Base-by-base conservation (phyloP, 2,888 invertebrate genomes). In the Hesperia comma region DNA sequence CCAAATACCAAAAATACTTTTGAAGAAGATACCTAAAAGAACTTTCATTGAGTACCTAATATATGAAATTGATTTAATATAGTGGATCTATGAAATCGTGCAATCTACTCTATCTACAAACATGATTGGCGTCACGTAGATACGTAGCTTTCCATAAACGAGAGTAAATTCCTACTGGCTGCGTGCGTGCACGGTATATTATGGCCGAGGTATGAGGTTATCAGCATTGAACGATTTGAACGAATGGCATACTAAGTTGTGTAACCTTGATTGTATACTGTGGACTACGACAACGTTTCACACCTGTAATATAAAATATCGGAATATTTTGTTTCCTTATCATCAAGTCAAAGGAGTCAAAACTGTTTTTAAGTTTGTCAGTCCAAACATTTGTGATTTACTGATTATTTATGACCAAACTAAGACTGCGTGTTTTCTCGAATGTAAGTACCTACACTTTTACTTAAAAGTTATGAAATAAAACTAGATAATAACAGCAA, bases 171-270 rank as follows among this genome's bases (percentile, higher is more conserved):
- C 26, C 14, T 17, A 17, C n/a, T 49, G 33, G 8, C 60, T 49
- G 46, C 19, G 49, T 49, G 49, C 19, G 49, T 49, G 49, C 19
- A 19, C 49, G 12, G 19, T 49, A 19, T 49, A 49, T 49, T 19
- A 19, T 19, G 19, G 49, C 19, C 5, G 49, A 49, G 19, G 10
- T 49, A 19, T 49, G 43, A 43, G 41, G 41, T 58, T 58, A 58
- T 58, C 58, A 19, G 32, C 15, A 17, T 12, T n/a, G 46, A 26
- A 60, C 49, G 49, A 49, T 12, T 12, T n/a, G 46, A 26, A 60
- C 49, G 49, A 49, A 49, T 17, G 41, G 60, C 60, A 60, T 60
- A 60, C 60, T 33, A 49, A 60, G 49, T 60, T 60, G 60, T 26
- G 49, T 33, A 17, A 49, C 60, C 60, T 60, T 60, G 46, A 49